phyloP scores from a whole-genome alignment of 2,797 vertebrate genomes.

The Mormyrus hasselquistii region DNA sequence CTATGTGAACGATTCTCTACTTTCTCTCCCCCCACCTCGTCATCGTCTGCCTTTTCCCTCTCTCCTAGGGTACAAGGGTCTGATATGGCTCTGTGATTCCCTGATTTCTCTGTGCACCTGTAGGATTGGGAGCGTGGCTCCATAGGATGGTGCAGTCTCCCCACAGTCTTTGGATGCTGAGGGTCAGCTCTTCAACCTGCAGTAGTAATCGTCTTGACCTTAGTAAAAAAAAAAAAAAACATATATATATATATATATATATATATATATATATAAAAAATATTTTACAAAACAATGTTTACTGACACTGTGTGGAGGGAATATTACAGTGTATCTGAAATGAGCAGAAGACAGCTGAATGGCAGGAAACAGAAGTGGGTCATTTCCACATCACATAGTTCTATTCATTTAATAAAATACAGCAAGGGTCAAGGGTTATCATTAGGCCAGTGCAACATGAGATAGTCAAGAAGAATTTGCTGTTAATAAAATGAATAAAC shows the following conservation, averaged over 20 bases:
- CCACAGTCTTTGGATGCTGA: background rate
- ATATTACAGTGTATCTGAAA: background rate
- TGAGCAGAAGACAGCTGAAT: background rate
- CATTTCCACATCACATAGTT: background rate
- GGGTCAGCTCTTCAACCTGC: background rate
- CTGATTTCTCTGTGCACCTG: background rate
- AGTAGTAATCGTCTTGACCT: background rate
- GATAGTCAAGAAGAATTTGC: background rate
- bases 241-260: background rate
- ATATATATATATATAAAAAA: background rate
- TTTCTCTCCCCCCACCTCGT: background rate
- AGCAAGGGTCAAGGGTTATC: background rate
- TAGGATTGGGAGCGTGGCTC: background rate
- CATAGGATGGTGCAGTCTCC: background rate
- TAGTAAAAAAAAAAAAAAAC: background rate
- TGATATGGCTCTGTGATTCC: background rate
- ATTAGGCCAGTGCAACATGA: background rate
- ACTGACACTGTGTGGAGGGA: background rate
- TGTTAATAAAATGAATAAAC: background rate
- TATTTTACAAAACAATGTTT: background rate
- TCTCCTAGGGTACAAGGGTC: background rate
- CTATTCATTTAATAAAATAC: background rate
- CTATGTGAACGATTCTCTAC: conserved; percentile 16
- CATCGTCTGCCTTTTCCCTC: background rate
- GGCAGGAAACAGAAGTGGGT: background rate